Conservation (phyloP, 2,797 vertebrate genomes). For the Danio tinwini region DNA sequence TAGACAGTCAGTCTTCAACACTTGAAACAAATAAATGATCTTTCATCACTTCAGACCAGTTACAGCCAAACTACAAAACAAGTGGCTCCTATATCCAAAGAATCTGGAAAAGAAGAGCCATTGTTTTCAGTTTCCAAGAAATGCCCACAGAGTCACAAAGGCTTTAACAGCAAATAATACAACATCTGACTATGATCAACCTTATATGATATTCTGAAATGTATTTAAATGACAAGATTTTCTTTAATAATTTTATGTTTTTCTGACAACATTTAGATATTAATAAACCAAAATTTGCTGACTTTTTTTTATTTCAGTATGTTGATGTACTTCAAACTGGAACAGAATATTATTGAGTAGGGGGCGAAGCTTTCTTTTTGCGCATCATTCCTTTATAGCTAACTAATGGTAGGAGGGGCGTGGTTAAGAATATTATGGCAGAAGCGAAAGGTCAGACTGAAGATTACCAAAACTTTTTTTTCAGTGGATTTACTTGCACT, state of each 20-base stretch:
- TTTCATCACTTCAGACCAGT: not conserved
- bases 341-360: too few species aligned
- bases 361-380: too few species aligned
- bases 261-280: not conserved
- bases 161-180: slow-evolving; percentile 19
- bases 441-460: too few species aligned
- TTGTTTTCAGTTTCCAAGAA: slow-evolving; percentile 40
- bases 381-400: too few species aligned
- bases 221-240: not conserved
- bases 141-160: slow-evolving; percentile 27
- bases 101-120: slow-evolving; percentile 9
- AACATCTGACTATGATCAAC: not conserved
- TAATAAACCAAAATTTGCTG: too few species aligned
- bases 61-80: slow-evolving; percentile 6
- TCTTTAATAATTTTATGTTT: not conserved
- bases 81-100: slow-evolving; percentile 2
- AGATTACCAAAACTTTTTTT: too few species aligned
- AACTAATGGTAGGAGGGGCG: too few species aligned
- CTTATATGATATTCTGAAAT: not conserved
- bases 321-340: too few species aligned
- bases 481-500: too few species aligned
- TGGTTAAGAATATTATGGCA: too few species aligned
- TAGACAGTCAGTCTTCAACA: slow-evolving; percentile 14
- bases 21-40: slow-evolving; percentile 3
- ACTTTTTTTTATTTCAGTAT: too few species aligned